Percentiles rank a stretch among this genome's conserved stretches.
phyloP scores from a whole-genome alignment of 2,797 vertebrate species.

The Phalloptychus januarius region DNA sequence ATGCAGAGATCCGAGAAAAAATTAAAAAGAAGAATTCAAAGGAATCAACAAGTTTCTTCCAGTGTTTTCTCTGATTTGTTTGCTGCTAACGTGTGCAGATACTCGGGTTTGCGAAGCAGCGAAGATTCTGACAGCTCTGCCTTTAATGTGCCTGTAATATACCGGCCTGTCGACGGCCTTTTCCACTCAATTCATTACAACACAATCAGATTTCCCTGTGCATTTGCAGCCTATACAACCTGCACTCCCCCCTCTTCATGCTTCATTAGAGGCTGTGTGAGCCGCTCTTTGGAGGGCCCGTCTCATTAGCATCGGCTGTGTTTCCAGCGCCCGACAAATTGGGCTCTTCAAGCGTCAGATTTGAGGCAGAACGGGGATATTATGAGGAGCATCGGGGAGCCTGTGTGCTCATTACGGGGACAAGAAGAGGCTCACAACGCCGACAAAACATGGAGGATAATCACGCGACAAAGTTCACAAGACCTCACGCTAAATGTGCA shows the following conservation, averaged over 20 bases:
- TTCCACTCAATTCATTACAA: conserved; percentile 99
- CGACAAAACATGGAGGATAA: conserved; percentile 10
- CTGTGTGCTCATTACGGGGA: conserved; percentile 16
- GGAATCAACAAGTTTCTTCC: not conserved
- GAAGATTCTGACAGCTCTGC: conserved; percentile 66
- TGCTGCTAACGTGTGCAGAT: not conserved
- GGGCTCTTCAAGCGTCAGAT: conserved; percentile 60
- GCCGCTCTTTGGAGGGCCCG: conserved; percentile 82
- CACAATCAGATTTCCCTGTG: conserved; percentile 90
- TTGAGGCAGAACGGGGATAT: conserved; percentile 54
- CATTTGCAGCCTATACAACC: conserved; percentile 61
- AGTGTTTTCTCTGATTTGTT: not conserved
- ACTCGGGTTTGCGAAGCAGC: conserved; percentile 9
- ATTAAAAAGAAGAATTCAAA: not conserved
- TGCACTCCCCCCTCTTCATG: conserved; percentile 77
- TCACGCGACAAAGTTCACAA: conserved; percentile 12
- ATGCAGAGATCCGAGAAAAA: not conserved
- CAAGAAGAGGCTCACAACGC: conserved; percentile 6
- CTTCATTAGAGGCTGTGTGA: conserved; percentile 96
- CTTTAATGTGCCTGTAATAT: conserved; percentile 85
- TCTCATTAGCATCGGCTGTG: conserved; percentile 87
- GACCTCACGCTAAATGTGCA: conserved; percentile 8
- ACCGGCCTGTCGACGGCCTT: conserved; percentile 93
- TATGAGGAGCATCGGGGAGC: conserved; percentile 22
- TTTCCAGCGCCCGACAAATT: conserved; percentile 66